Conservation (phyloP, 2,888 invertebrate genomes). For the Pardosa pseudoannulata region DNA sequence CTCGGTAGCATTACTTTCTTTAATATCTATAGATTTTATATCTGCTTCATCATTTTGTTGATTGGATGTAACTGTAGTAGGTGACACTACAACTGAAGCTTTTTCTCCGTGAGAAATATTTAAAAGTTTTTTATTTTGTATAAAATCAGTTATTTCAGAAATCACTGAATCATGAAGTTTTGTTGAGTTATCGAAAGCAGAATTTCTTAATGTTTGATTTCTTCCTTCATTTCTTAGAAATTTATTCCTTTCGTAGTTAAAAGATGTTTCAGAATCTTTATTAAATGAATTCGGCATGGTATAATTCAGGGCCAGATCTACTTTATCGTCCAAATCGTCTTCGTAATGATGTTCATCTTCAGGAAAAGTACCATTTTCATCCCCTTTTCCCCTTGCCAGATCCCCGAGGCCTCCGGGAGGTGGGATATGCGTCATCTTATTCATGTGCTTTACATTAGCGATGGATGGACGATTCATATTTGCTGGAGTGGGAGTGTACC, state of each 20-base stretch:
- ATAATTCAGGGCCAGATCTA: slow-evolving; percentile 23
- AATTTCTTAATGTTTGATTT: too few species aligned
- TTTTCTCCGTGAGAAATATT: too few species aligned
- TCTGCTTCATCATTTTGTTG: too few species aligned
- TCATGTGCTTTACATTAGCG: slow-evolving; percentile 20
- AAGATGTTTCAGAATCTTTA: slow-evolving; percentile 20
- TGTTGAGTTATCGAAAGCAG: too few species aligned
- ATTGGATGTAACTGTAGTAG: too few species aligned
- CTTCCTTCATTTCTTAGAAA: not conserved
- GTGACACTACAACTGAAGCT: too few species aligned
- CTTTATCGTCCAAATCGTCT: not conserved
- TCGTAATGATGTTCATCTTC: slow-evolving; percentile 48
- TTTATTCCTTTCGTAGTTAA: slow-evolving; percentile 18
- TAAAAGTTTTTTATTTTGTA: too few species aligned
- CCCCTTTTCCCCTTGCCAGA: slow-evolving; percentile 32
- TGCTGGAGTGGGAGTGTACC: slow-evolving; percentile 11
- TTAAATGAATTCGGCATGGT: slow-evolving; percentile 13
- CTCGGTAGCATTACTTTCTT: too few species aligned
- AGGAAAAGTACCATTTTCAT: slow-evolving; percentile 22
- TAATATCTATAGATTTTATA: too few species aligned
- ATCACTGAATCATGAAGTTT: too few species aligned
- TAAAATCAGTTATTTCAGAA: too few species aligned
- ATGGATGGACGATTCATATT: slow-evolving; percentile 34
- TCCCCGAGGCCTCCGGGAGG: slow-evolving; percentile 19
- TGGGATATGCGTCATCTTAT: slow-evolving; percentile 20